A percentile compares a stretch with the other conserved stretches of the same genome.
phyloP scores from a whole-genome alignment of 2,888 invertebrate genomes.

The Aproaerema taeniolella region DNA sequence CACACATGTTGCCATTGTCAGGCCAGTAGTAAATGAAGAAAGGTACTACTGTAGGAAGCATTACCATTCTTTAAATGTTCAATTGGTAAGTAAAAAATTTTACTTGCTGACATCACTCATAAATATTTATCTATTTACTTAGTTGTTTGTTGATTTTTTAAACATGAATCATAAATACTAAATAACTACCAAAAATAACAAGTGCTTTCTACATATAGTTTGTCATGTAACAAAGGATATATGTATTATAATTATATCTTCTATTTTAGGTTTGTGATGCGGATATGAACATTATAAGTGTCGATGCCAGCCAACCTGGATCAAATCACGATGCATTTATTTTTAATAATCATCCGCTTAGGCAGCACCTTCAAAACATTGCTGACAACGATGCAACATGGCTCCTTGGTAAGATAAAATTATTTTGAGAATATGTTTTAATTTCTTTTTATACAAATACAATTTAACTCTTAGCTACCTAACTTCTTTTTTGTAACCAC shows the following conservation, averaged over 20 bases:
- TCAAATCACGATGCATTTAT: constrained; percentile 9
- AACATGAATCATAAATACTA: too few relatives aligned
- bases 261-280: constrained; percentile 11
- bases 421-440: too few relatives aligned
- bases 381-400: not conserved
- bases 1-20: constrained; percentile 18
- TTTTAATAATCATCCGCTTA: constrained; percentile 4
- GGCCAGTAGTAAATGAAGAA: constrained; percentile 15
- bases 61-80: constrained; percentile 19
- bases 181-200: too few relatives aligned
- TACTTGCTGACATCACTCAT: too few relatives aligned
- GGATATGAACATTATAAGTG: constrained; percentile 7
- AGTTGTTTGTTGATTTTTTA: too few relatives aligned
- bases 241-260: too few relatives aligned
- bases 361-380: not conserved
- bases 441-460: too few relatives aligned
- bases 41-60: constrained; percentile 15
- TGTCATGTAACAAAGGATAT: too few relatives aligned
- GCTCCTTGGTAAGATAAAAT: not conserved
- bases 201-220: too few relatives aligned
- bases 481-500: not conserved
- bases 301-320: constrained; percentile 7
- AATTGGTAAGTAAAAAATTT: too few relatives aligned
- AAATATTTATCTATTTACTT: too few relatives aligned
- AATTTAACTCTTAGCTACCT: too few relatives aligned